phyloP scores from a whole-genome alignment of 2,797 vertebrate species.

The Onychomys leucogaster region DNA sequence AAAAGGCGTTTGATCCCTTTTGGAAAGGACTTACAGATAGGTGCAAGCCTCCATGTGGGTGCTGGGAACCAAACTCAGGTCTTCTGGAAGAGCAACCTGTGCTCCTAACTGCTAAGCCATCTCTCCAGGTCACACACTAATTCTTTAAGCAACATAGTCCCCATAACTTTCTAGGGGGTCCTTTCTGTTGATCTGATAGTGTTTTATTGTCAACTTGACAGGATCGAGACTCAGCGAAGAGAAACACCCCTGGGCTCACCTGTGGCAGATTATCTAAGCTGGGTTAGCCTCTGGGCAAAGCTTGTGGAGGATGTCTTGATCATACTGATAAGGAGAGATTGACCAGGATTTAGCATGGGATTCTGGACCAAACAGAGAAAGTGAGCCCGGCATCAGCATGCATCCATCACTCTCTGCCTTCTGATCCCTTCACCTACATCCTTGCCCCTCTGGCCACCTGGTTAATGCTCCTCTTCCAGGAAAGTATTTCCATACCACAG shows the following conservation, averaged over 20 bases:
- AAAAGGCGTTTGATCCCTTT: neutral
- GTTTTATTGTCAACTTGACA: neutral
- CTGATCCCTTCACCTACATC: neutral
- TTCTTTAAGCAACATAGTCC: neutral
- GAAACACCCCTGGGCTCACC: neutral
- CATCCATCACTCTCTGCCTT: neutral
- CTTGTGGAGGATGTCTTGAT: neutral
- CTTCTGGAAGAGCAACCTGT: no score
- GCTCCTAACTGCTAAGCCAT: neutral
- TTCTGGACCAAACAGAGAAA: neutral
- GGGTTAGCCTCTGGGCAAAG: neutral
- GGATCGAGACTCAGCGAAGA: neutral
- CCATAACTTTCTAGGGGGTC: fast-evolving
- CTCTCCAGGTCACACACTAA: fast-evolving
- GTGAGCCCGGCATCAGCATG: neutral
- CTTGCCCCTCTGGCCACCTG: neutral
- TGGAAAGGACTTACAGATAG: neutral
- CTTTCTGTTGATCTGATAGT: neutral
- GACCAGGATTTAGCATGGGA: no score
- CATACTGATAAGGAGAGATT: neutral
- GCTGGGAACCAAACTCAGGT: neutral
- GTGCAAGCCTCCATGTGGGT: neutral
- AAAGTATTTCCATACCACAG: neutral
- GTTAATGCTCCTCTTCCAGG: neutral
- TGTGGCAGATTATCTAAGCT: neutral